Evolutionary conservation across 2,888 invertebrate species (phyloP).

Genomic region (Orthosia incerta): DNA sequence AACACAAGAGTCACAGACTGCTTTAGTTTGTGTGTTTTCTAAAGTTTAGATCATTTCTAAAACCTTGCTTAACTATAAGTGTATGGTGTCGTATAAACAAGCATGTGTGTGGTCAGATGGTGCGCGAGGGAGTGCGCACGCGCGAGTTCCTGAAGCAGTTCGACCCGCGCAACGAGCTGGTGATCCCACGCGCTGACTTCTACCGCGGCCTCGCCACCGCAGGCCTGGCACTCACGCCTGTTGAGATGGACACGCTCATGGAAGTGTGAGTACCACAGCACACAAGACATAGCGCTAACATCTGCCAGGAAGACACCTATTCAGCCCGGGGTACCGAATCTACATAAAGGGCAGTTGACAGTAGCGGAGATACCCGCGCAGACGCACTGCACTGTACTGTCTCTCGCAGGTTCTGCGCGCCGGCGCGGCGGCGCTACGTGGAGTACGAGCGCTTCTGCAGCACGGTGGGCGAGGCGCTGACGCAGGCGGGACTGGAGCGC

Average conservation of each 20-base stretch:
- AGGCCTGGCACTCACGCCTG: conserved; percentile 92
- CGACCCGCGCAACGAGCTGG: conserved; percentile 92
- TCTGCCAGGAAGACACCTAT: background rate
- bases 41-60: background rate
- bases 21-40: no score
- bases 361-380: no score
- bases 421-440: conserved; percentile 90
- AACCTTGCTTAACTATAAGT: no score
- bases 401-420: conserved; percentile 91
- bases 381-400: no score
- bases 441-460: conserved; percentile 93
- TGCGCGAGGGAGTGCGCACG: conserved; percentile 92
- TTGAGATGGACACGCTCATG: conserved; percentile 93
- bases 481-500: conserved; percentile 92
- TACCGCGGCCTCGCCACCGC: conserved; percentile 93
- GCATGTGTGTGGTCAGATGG: conserved; percentile 82
- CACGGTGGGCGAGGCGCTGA: conserved; percentile 93
- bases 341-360: no score
- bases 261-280: conserved; percentile 91
- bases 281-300: background rate
- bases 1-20: no score
- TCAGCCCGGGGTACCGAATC: no score
- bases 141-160: conserved; percentile 93
- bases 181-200: conserved; percentile 93
- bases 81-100: background rate